Evolutionary conservation across 2,113 vertebrate species (phyloP).

Genomic region (Melospiza georgiana): DNA sequence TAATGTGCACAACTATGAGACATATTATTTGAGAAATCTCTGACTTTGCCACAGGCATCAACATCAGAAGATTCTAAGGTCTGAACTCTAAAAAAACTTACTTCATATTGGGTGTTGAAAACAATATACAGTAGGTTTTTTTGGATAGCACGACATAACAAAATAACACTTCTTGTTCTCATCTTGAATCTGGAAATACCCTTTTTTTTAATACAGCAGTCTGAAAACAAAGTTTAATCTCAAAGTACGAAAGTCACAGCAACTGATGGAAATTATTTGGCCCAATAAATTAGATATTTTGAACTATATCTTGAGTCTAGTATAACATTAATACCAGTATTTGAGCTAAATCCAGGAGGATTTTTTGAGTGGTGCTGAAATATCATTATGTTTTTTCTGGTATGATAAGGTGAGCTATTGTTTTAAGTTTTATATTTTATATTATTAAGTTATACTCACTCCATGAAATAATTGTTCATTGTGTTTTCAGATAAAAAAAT

Average conservation of each 20-base stretch:
- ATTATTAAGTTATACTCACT: neutral
- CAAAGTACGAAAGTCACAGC: neutral
- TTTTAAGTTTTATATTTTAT: neutral
- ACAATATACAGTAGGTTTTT: neutral
- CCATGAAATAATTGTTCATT: slow-evolving; percentile 23
- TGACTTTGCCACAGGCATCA: slow-evolving; percentile 16
- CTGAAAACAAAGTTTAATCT: neutral
- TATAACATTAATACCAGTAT: neutral
- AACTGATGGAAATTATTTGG: neutral
- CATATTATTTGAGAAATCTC: slow-evolving; percentile 22
- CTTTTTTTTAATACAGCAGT: neutral
- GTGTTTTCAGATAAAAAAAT: neutral
- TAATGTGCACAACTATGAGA: neutral
- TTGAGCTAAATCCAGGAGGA: neutral
- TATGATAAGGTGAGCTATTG: neutral
- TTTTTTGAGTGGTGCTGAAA: neutral
- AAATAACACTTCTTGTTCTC: neutral
- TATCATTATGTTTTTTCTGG: neutral
- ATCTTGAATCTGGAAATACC: neutral
- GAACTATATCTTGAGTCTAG: neutral
- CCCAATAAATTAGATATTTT: neutral
- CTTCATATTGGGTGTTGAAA: neutral
- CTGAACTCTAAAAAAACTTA: neutral
- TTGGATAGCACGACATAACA: neutral
- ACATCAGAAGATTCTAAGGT: neutral